Base-by-base conservation (phyloP, 1,140 invertebrate species). In the Propsilocerus akamusi region DNA sequence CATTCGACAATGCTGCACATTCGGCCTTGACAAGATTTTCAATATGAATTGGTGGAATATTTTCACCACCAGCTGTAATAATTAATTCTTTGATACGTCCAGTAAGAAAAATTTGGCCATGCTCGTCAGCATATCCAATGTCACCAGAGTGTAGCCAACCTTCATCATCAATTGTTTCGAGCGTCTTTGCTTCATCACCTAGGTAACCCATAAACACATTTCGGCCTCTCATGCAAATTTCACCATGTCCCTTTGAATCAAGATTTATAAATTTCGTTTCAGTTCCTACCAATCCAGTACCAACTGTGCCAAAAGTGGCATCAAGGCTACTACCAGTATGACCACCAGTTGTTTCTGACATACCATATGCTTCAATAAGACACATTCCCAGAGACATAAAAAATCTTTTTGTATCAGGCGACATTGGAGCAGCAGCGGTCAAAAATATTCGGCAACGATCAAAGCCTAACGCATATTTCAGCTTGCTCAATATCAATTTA, bases 31-130 rank as follows among this genome's bases (percentile, higher is more conserved):
- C 72, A 24, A 71, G 66, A 52, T 92, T 80, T 68, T 96, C 91
- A 52, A 94, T 86, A 14, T 79, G 74, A 23, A 89, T 77, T 4
- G 91, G 89, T 11, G 90, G 76, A 52, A 95, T 74, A 64, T 96
- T 96, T 71, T 96, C 90, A 20, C 91, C 91, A n/a, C 90, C 91
- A 32, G 89, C 86, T 4, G 91, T 96, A 51, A 94, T 92, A 4
- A 96, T 72, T 3, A 94, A 55, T 61, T 93, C 88, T 74, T 88
- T 88, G 23, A 83, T 74, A 57, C 86, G 74, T 28, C 88, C 88
- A 12, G 86, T 92, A 48, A 94, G 81, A 48, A 77, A 81, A 0
- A 93, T 57, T 58, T 78, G 80, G 17, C 79, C 81, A 52, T 81
- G 70, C 12, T 68, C 63, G 61, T 91, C 86, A 1, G 83, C 60